Base-by-base conservation (phyloP, 2,888 invertebrate species). In the Leptura quadrifasciata region DNA sequence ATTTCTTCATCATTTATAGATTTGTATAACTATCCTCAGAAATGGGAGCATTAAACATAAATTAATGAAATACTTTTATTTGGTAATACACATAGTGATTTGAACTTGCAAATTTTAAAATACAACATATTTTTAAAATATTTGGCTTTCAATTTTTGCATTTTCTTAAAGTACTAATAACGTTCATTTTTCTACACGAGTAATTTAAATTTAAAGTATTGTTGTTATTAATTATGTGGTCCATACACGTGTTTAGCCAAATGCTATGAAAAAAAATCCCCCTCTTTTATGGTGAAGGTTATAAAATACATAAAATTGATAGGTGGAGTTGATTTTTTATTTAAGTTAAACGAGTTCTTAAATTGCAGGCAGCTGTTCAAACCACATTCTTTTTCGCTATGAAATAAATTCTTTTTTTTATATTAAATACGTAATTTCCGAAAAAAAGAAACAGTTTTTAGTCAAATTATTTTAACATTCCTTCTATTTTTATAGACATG, bases 331-430 rank as follows among this genome's bases (percentile, higher is more conserved):
- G 47, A 47, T 35, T 47, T 47, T 47, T 47, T 47, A 47, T 12
- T 5, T n/a, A 12, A 47, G n/a, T 47, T 47, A 47, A 47, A 47
- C 47, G n/a, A 47, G 47, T 47, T 47, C n/a, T 47, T 47, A 47
- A 47, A 47, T n/a, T 47, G 15, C n/a, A 47, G 47, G 3, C 47
- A 47, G 47, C 47, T 47, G 47, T 47, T 47, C 47, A 47, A 47
- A 47, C 47, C 47, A n/a, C 47, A 47, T 47, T 47, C 47, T 47
- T 47, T 47, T 47, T 47, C 47, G n/a, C n/a, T 47, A n/a, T 47
- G 47, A 47, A 47, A 47, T 47, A 47, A 47, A 47, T 47, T 47
- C 47, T 31, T 47, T 47, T 39, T 39, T 47, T n/a, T 47, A 47
- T n/a, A 47, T n/a, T 3, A 47, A 15, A 47, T n/a, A 47, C n/a